These are phyloP conservation scores for Hydrotaea diabolus DNA, from an alignment of 2,888 invertebrate genomes.

Conservation along the genomic window DNA sequence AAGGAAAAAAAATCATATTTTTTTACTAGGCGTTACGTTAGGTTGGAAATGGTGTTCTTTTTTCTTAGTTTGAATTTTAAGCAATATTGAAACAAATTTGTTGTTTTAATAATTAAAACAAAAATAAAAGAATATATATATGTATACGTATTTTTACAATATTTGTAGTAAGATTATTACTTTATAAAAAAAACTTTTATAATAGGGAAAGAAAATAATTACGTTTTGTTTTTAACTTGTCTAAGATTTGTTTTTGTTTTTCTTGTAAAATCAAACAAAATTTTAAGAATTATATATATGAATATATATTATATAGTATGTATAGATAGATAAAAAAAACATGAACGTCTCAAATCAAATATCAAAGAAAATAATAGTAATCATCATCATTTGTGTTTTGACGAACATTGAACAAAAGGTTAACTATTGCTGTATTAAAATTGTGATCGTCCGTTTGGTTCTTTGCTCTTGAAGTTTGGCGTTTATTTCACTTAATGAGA, in stretches of 20 bases:
- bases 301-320: slow-evolving; percentile 53
- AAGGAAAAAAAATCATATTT: slow-evolving; percentile 44
- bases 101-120: slow-evolving; percentile 51
- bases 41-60: slow-evolving; percentile 26
- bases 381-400: slow-evolving; percentile 34
- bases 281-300: slow-evolving; percentile 42
- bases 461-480: slow-evolving; percentile 3
- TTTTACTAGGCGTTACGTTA: slow-evolving; percentile 59
- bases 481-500: slow-evolving; percentile 55
- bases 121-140: slow-evolving; percentile 34
- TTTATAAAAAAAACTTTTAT: slow-evolving; percentile 48
- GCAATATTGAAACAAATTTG: slow-evolving; percentile 63
- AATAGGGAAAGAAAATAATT: slow-evolving; percentile 45
- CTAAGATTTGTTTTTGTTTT: slow-evolving; percentile 68
- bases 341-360: slow-evolving; percentile 49
- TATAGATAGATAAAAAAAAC: slow-evolving; percentile 50
- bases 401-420: background rate
- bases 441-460: slow-evolving; percentile 2
- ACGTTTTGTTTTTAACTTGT: slow-evolving; percentile 50
- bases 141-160: slow-evolving; percentile 35
- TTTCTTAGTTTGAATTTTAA: slow-evolving; percentile 46
- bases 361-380: slow-evolving; percentile 66
- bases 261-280: slow-evolving; percentile 65
- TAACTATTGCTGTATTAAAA: slow-evolving; percentile 14
- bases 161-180: slow-evolving; percentile 51